Evolutionary conservation across 1,140 invertebrate genomes (phyloP).

Genomic region (Philaenus spumarius): DNA sequence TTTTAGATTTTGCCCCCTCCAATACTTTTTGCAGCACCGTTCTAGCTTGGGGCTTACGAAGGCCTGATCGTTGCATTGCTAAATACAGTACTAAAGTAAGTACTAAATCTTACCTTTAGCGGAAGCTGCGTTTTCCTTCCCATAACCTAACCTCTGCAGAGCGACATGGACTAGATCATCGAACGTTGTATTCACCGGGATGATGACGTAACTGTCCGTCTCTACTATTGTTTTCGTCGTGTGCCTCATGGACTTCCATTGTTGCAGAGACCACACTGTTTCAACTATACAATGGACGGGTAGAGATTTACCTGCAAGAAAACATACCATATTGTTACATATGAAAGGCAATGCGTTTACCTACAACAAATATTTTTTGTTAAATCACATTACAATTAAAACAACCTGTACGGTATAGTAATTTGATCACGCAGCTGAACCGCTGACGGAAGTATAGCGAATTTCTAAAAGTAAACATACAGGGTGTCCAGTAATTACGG

Average conservation of each 20-base stretch:
- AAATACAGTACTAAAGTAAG: too few relatives aligned
- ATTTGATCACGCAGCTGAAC: too few relatives aligned
- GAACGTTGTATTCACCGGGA: conserved; percentile 81
- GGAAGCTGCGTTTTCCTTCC: conserved; percentile 60
- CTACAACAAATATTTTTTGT: too few relatives aligned
- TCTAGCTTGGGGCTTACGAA: too few relatives aligned
- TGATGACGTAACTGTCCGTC: conserved; percentile 88
- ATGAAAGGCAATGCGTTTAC: too few relatives aligned
- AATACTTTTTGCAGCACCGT: conserved; percentile 1
- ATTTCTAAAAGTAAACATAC: too few relatives aligned
- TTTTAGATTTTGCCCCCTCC: too few relatives aligned
- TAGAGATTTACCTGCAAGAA: conserved; percentile 69
- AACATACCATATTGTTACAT: not conserved
- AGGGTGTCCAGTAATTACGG: too few relatives aligned
- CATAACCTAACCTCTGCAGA: conserved; percentile 70
- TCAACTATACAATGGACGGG: conserved; percentile 90
- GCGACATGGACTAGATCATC: conserved; percentile 73
- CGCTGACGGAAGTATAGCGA: too few relatives aligned
- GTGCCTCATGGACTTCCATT: conserved; percentile 41
- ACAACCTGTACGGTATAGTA: too few relatives aligned
- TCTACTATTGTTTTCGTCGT: conserved; percentile 65
- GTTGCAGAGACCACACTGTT: conserved; percentile 49
- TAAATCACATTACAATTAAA: too few relatives aligned
- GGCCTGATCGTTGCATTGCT: too few relatives aligned
- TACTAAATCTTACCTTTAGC: conserved; percentile 67